Base-by-base conservation (phyloP, 2,797 vertebrate genomes). In the Megalops cyprinoides region DNA sequence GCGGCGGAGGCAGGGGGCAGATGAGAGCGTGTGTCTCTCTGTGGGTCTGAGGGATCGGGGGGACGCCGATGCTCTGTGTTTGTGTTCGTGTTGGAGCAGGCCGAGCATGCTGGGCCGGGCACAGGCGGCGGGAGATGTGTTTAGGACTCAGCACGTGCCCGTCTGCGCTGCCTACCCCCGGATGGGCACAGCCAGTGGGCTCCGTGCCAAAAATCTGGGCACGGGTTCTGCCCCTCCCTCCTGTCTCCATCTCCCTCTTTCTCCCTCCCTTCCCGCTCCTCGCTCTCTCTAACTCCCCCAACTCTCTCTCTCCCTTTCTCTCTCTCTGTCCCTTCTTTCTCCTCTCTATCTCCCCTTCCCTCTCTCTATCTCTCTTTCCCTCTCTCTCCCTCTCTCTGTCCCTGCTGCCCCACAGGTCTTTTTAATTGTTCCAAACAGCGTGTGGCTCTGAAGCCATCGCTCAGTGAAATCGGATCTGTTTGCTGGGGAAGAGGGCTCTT, bases 391-490 rank as follows among this genome's bases (percentile, higher is more conserved):
- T n/a, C n/a, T n/a, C n/a, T n/a, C n/a, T n/a, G n/a, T n/a, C n/a
- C n/a, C n/a, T n/a, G n/a, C n/a, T n/a, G n/a, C n/a, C n/a, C n/a
- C n/a, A n/a, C n/a, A n/a, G n/a, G n/a, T n/a, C n/a, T 85, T 74
- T 84, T 85, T 89, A 90, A 89, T 87, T 88, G 85, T 85, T 88
- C 74, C 81, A 87, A 90, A 88, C 78, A 81, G 74, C 80, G 67
- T 67, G 60, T 77, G 87, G 87, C 87, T 90, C 87, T 86, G 79
- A 87, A 87, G 84, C 85, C 37, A 65, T 85, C 84, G 82, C 77
- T 81, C 85, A 74, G 67, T 91, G 85, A 91, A 91, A 92, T 82
- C 79, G 62, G 88, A 88, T 84, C 84, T 37, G 31, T 71, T 71
- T 71, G 25, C 9, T 28, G n/a, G n/a, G n/a, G n/a, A n/a, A n/a